phyloP scores from a whole-genome alignment of 2,888 invertebrate species.

The Lithosia quadra region DNA sequence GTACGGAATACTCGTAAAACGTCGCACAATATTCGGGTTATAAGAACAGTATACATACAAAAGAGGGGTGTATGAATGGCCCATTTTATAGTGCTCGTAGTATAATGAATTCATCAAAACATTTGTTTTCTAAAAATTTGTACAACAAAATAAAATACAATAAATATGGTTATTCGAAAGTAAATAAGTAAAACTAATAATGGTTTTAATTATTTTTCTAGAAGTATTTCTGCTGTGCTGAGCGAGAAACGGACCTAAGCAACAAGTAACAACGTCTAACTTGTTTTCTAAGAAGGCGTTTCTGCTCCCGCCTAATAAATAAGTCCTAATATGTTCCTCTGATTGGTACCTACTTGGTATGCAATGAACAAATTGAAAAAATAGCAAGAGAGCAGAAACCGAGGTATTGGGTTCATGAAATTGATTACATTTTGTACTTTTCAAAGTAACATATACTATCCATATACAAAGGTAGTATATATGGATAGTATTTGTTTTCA shows the following conservation, averaged over 20 bases:
- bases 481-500: no score
- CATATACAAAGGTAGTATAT: no score
- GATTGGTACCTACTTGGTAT: no score
- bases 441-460: no score
- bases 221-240: not conserved
- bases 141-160: not conserved
- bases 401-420: no score
- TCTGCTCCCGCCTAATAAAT: not conserved
- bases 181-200: no score
- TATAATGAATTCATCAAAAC: not conserved
- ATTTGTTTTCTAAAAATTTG: not conserved
- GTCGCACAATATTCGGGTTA: conserved; percentile 54
- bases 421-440: no score
- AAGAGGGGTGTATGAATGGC: conserved; percentile 22
- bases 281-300: not conserved
- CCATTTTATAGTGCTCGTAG: conserved; percentile 24
- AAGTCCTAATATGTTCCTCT: not conserved
- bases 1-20: conserved; percentile 56
- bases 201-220: no score
- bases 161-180: not conserved
- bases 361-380: not conserved
- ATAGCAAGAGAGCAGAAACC: not conserved
- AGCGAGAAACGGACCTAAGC: not conserved
- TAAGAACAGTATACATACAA: conserved; percentile 32
- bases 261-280: not conserved